Base-by-base conservation (phyloP, 2,888 invertebrate species). In the Willowsia nigromaculata region DNA sequence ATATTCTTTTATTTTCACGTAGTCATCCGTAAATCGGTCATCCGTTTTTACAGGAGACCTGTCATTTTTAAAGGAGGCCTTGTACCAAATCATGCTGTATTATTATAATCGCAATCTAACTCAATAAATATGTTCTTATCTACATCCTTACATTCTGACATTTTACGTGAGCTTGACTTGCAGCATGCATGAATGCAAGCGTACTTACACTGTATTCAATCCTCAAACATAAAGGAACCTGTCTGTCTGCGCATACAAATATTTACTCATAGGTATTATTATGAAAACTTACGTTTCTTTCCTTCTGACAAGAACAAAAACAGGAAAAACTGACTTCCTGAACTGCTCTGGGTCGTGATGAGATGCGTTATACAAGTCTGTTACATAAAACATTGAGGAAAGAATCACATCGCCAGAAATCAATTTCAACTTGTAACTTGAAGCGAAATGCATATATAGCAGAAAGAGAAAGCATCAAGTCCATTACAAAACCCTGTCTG, bases 261-360 rank as follows among this genome's bases (percentile, higher is more conserved):
- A 37, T 68, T 68, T 68, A 43, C 43, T 22, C 71, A 71, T 15
- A 65, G 33, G 7, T 27, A 56, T 56, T 11, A 53, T 71, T 50
- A 33, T 59, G 22, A 65, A 37, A 85, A 80, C 90, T 90, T 89
- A 93, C 93, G 87, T 92, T 93, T 90, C 91, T 90, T 47, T 83
- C 92, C 90, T 88, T 92, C 92, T 86, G 93, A 93, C 90, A 94
- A 62, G 88, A 92, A 89, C 90, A 93, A 25, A 92, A 93, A 91
- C 53, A 93, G 91, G 62, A 93, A 91, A 6, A 92, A 53, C 81
- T 93, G 93, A 25, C 91, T 89, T 13, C 78, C 50, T 15, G 91
- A 89, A 80, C 93, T 92, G 11, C 43, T 50, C 62, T 89, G 71
- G 9, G 76, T 82, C 9, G 83, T 76, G 15, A 50, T 22, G 76